These are phyloP conservation scores for Rhizoglyphus robini DNA, from an alignment of 1,140 invertebrate genomes.

Conservation along the genomic window DNA sequence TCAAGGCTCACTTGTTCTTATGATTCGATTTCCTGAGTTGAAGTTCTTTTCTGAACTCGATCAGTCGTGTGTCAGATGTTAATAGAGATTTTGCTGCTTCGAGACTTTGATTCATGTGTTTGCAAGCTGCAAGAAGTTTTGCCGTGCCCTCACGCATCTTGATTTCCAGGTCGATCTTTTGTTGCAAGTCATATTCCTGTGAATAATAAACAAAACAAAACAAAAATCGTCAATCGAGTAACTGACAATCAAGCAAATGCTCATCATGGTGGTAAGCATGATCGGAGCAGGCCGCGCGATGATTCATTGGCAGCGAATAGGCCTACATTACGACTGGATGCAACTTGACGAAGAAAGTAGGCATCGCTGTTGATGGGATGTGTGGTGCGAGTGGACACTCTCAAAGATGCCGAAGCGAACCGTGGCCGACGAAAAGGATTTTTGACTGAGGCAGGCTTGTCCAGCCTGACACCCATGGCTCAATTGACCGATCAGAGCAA, in stretches of 20 bases:
- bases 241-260: background rate
- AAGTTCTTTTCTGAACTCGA: slow-evolving; percentile 50
- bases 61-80: slow-evolving; percentile 52
- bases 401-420: background rate
- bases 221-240: background rate
- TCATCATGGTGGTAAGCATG: background rate
- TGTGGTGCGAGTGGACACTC: background rate
- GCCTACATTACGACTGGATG: background rate
- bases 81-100: slow-evolving; percentile 53
- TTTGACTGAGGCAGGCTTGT: background rate
- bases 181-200: slow-evolving; percentile 46
- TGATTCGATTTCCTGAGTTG: slow-evolving; percentile 42
- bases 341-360: slow-evolving; percentile 13
- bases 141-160: slow-evolving; percentile 57
- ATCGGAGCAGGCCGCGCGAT: too few species aligned
- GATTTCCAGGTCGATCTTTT: slow-evolving; percentile 55
- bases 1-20: slow-evolving; percentile 3
- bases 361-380: background rate
- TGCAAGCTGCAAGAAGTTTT: slow-evolving; percentile 49
- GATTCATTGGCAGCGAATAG: too few species aligned
- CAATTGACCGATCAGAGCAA: background rate
- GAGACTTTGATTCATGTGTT: slow-evolving; percentile 47
- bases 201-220: background rate
- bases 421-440: background rate
- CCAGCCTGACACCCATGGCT: background rate